Percentiles rank a stretch among this genome's conserved stretches.
phyloP scores from a whole-genome alignment of 2,113 vertebrate species.

The Pangasianodon gigas region DNA sequence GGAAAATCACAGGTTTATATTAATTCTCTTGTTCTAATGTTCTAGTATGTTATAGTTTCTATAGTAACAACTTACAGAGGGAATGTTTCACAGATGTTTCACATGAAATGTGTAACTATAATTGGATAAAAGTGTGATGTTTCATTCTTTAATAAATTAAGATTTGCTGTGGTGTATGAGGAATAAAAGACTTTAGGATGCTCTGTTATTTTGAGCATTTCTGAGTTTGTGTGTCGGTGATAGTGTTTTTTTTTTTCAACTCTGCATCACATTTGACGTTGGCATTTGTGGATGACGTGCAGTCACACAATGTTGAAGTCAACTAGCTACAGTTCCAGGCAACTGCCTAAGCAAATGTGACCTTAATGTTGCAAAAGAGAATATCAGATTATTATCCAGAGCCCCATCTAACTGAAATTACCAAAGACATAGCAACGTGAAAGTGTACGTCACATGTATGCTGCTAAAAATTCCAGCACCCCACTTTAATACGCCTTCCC shows the following conservation, averaged over 20 bases:
- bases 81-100: neutral
- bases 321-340: neutral
- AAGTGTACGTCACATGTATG: neutral
- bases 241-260: neutral
- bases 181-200: neutral
- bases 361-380: neutral
- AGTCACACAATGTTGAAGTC: neutral
- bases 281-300: neutral
- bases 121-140: neutral
- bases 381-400: neutral
- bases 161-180: neutral
- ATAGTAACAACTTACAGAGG: neutral
- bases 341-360: neutral
- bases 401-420: neutral
- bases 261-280: neutral
- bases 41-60: neutral
- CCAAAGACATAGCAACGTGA: neutral
- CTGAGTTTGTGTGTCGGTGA: neutral
- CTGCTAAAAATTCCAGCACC: neutral
- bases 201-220: neutral
- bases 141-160: neutral
- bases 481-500: neutral
- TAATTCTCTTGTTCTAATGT: neutral
- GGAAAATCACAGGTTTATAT: neutral
- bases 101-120: neutral